Base-by-base conservation (phyloP, 2,888 invertebrate species). In the Thecocarcelia acutangulata region DNA sequence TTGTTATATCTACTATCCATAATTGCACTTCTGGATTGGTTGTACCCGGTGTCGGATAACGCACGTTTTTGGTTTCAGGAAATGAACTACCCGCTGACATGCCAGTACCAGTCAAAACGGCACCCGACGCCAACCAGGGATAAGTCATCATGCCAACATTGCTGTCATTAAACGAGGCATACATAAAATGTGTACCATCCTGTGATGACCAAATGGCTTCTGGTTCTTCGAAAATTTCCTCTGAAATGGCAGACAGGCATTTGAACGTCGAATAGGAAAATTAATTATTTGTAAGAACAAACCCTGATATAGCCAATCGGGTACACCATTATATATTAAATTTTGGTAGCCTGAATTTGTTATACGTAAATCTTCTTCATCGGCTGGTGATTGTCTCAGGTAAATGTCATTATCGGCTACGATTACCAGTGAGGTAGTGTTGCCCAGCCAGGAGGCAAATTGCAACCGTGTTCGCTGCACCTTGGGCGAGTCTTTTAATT, bases 251-350 rank as follows among this genome's bases (percentile, higher is more conserved):
- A 46, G 28, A 58, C 44, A 46, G 28, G 9, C 0, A 24, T 4
- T 24, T 17, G 1, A 15, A n/a, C 21, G 1, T 15, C 9, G 0
- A 12, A 33, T 6, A 33, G 33, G 8, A 33, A 33, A 9, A 8
- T 5, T 33, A 8, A 33, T 33, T 33, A 9, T 33, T 33, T 9
- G 6, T 9, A 1, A 13, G 28, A 17, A 28, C 42, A 24, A 90
- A 96, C 97, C 97, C 94, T 98, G 98, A 92, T 98, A 98, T 33
- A 98, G 92, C 98, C 98, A 98, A 90, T 98, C 98, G 17, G 98
- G 96, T 40, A 98, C 94, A 70, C 98, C 98, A 90, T 98, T 98
- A 92, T 96, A 97, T 75, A 98, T 92, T 74, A 94, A 91, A 75
- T 95, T 96, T n/a, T 95, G 94, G 84, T 93, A 91, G 40, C 96